Evolutionary conservation across 2,888 invertebrate genomes (phyloP).

Genomic region (Parascotia fuliginaria): DNA sequence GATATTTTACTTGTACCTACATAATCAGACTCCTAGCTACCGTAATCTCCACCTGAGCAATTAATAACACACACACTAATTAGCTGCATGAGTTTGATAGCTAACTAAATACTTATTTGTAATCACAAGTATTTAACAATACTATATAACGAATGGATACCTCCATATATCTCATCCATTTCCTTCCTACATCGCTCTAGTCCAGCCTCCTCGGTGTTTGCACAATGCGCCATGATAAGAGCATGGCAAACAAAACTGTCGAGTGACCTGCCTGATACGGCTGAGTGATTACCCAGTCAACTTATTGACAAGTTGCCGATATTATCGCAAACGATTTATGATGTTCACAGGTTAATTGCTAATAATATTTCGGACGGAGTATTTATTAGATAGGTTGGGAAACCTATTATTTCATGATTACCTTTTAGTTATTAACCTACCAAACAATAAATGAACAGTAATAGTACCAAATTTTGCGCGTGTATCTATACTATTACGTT

Average conservation of each 20-base stretch:
- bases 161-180: slow-evolving; percentile 27
- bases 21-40: no score
- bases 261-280: slow-evolving; percentile 69
- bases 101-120: no score
- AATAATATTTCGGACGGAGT: slow-evolving; percentile 5
- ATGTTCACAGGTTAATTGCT: slow-evolving; percentile 22
- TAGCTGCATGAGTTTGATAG: no score
- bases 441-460: no score
- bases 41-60: no score
- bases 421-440: no score
- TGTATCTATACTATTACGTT: no score
- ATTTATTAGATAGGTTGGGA: no score
- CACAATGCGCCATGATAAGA: slow-evolving; percentile 73
- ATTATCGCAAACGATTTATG: slow-evolving; percentile 47
- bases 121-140: not conserved
- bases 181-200: slow-evolving; percentile 17
- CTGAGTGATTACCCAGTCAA: slow-evolving; percentile 71
- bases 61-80: no score
- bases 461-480: no score
- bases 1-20: no score
- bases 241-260: slow-evolving; percentile 73
- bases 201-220: slow-evolving; percentile 60
- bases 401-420: no score
- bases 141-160: not conserved
- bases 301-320: slow-evolving; percentile 56